Evolutionary conservation across 2,797 vertebrate species (phyloP).

Genomic region (Oryzias sinensis): DNA sequence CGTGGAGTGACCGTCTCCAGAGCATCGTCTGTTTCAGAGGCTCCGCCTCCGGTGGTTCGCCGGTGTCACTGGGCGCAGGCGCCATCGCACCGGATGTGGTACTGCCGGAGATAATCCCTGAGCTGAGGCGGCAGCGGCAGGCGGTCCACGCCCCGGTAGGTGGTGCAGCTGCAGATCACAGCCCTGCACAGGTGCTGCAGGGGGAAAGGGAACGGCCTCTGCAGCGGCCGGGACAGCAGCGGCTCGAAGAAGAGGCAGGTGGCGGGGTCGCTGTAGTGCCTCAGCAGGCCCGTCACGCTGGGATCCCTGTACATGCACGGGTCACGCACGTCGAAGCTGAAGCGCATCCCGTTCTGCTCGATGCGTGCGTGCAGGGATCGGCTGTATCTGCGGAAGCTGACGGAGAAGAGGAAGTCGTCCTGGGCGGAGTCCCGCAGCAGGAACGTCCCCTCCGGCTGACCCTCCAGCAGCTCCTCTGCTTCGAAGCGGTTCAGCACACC

Average conservation of each 20-base stretch:
- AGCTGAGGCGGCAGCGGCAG: conserved; percentile 88
- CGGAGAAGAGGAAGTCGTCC: conserved; percentile 94
- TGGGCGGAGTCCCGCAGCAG: conserved; percentile 94
- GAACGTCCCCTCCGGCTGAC: conserved; percentile 95
- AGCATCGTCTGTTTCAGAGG: too few species aligned
- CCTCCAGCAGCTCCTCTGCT: conserved; percentile 92
- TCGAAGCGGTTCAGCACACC: conserved; percentile 94
- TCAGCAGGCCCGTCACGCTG: conserved; percentile 90
- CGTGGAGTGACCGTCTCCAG: too few species aligned
- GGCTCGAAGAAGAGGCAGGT: conserved; percentile 98
- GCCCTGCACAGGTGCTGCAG: conserved; percentile 93
- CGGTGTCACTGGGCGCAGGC: conserved; percentile 63
- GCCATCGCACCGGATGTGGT: conserved; percentile 91
- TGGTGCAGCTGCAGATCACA: conserved; percentile 89
- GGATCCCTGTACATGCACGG: conserved; percentile 94
- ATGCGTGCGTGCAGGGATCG: conserved; percentile 95
- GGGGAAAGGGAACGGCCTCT: conserved; percentile 92
- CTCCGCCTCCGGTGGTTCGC: conserved; percentile 2
- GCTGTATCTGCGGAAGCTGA: conserved; percentile 95
- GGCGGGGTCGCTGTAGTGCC: conserved; percentile 93
- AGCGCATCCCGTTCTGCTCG: conserved; percentile 94
- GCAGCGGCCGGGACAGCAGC: conserved; percentile 88
- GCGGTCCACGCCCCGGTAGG: conserved; percentile 86
- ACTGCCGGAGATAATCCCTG: conserved; percentile 91
- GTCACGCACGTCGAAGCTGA: conserved; percentile 95